A percentile compares a stretch with the other conserved stretches of the same genome.
phyloP scores from a whole-genome alignment of 2,888 invertebrate genomes.

The Tetanocera ferruginea region DNA sequence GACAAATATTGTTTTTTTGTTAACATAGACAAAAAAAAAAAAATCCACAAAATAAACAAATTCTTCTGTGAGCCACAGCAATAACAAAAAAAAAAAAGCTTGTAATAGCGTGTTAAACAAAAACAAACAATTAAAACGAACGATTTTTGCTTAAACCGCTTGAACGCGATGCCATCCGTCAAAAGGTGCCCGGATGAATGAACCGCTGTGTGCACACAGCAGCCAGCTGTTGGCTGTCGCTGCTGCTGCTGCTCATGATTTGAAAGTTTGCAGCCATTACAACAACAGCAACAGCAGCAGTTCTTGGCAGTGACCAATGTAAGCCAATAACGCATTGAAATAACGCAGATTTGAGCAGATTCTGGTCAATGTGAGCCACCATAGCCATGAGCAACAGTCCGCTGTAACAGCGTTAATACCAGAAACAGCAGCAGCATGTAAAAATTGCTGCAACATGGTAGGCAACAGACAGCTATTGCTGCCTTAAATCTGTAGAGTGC shows the following conservation, averaged over 20 bases:
- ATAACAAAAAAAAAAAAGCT: neutral
- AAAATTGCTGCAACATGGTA: no score
- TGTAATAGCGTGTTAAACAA: neutral
- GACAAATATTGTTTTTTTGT: conserved; percentile 3
- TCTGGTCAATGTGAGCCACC: neutral
- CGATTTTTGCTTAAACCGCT: neutral
- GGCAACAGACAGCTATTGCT: no score
- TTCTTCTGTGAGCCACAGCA: neutral
- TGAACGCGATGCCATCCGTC: conserved; percentile 8
- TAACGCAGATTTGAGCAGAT: neutral
- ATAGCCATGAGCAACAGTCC: neutral
- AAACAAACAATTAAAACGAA: neutral
- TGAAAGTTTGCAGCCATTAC: neutral
- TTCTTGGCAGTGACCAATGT: neutral
- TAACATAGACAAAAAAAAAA: neutral
- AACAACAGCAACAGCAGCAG: neutral
- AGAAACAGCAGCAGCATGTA: no score
- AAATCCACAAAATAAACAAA: conserved; percentile 12
- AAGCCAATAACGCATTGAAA: neutral
- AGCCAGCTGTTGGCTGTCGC: neutral
- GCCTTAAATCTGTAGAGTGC: no score
- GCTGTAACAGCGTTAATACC: no score
- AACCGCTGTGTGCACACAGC: conserved; percentile 5
- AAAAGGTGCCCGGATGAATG: conserved; percentile 20
- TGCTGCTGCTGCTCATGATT: neutral